Evolutionary conservation across 2,888 invertebrate species (phyloP), one percentile per base, ranked within the genome.

Genomic region (Caenorhabditis panamensis): DNA sequence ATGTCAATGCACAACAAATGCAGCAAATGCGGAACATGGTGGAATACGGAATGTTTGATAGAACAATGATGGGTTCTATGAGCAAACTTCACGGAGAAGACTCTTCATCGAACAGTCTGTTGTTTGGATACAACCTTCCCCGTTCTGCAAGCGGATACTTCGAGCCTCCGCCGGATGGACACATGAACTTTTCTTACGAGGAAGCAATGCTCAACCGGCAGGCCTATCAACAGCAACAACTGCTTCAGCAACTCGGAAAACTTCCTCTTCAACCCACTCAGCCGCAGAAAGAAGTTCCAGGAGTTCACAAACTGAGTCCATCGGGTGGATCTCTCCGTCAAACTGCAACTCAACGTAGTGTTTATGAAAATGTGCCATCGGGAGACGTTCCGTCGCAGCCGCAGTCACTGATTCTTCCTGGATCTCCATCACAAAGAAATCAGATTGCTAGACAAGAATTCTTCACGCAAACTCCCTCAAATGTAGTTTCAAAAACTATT

Each of bases 121-220:
- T 79, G 5, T 81, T 73, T 1, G 71, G 67, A 13, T 69, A 72
- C n/a, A 68, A 78, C 4, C 79, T 87, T 9, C 88, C 88, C 0
- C 61, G 88, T 36, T 84, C 84, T 24, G 88, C 88, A 16, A 84
- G 84, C 53, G 88, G 88, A 22, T 88, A 88, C 54, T 82, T 87
- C 26, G 88, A 88, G 13, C 71, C 69, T 6, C 72, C 72, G 8
- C 72, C 73, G 6, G 77, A 79, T 36, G 59, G 69, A 1, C 58
- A 79, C 22, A 83, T 83, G 78, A 71, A 76, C 18, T 61, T 76
- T 18, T 82, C 82, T 4, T 85, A 85, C 53, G 81, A 82, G n/a
- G 73, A 82, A 51, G 85, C 85, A 0, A 75, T 69, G 6, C 51
- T 63, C 16, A 76, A 71, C 26, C 67, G 63, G 11, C 67, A 66